A percentile compares a stretch with the other conserved stretches of the same genome.
phyloP scores from a whole-genome alignment of 2,888 invertebrate species.

The Junonia oenone region DNA sequence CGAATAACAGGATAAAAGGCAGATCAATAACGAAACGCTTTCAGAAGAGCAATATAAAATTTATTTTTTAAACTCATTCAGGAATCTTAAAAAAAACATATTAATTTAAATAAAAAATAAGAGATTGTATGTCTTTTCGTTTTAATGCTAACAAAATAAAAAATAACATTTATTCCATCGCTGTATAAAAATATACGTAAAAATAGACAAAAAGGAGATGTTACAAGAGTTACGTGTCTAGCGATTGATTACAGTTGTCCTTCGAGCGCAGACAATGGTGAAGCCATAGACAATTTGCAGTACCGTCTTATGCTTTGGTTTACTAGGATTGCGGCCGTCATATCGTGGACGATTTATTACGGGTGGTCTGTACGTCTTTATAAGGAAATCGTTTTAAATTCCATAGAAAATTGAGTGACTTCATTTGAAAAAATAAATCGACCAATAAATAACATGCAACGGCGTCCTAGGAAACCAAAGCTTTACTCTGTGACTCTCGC shows the following conservation, averaged over 20 bases:
- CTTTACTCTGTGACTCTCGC: background rate
- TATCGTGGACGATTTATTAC: too few relatives aligned
- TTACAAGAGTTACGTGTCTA: conserved; percentile 46
- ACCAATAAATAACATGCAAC: too few relatives aligned
- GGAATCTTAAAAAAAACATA: conserved; percentile 52
- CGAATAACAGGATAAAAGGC: conserved; percentile 7
- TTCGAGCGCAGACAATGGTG: conserved; percentile 14
- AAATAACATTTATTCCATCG: conserved; percentile 75
- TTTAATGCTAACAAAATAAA: conserved; percentile 79
- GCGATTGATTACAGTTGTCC: conserved; percentile 29
- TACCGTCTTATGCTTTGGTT: conserved; percentile 27
- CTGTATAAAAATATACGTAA: conserved; percentile 79
- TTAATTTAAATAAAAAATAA: conserved; percentile 62
- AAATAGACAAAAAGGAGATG: conserved; percentile 64
- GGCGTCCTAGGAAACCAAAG: too few relatives aligned
- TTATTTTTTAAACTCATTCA: conserved; percentile 67
- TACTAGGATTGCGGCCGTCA: background rate
- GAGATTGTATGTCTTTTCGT: conserved; percentile 75
- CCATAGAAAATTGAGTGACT: too few relatives aligned
- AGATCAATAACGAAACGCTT: conserved; percentile 32
- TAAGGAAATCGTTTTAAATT: too few relatives aligned
- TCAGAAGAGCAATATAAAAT: conserved; percentile 74
- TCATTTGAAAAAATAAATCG: too few relatives aligned
- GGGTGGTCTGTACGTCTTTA: too few relatives aligned
- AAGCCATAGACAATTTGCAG: conserved; percentile 32